phyloP scores from a whole-genome alignment of 2,113 vertebrate genomes.

The Neotoma lepida region DNA sequence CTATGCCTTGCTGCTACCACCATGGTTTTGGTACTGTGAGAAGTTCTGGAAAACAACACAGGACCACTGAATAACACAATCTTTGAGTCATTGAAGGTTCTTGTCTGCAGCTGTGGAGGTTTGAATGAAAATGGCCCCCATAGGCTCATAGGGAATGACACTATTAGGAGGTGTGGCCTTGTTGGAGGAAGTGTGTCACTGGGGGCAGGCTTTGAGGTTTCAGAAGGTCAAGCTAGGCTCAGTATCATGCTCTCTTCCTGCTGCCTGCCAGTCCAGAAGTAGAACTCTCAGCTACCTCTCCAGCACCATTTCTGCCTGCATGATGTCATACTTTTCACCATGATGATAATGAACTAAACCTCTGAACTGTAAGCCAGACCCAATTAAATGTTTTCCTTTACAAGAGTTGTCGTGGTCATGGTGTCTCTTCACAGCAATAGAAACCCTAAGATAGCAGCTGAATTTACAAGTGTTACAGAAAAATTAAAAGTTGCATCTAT shows the following conservation, averaged over 20 bases:
- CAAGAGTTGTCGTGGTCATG: background rate
- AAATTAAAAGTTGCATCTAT: background rate
- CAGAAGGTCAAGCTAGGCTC: background rate
- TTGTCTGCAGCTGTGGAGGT: background rate
- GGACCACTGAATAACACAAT: background rate
- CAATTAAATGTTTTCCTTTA: background rate
- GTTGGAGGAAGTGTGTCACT: background rate
- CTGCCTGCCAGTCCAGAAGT: background rate
- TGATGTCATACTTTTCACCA: background rate
- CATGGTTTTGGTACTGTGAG: background rate
- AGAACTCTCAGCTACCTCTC: background rate
- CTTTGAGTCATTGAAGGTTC: background rate
- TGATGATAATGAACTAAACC: background rate
- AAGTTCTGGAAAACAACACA: background rate
- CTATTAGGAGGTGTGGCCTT: background rate
- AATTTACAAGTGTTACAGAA: background rate
- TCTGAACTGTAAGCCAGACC: background rate
- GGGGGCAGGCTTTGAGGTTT: background rate
- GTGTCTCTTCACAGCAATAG: background rate
- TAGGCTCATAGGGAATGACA: background rate
- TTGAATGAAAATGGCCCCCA: background rate
- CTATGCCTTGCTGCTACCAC: fast-evolving
- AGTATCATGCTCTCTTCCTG: background rate
- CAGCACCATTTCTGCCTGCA: background rate
- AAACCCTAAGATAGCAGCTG: background rate